Percentiles rank a stretch among this genome's conserved stretches.
phyloP scores from a whole-genome alignment of 2,888 invertebrate species.

The Barypeithes pellucidus region DNA sequence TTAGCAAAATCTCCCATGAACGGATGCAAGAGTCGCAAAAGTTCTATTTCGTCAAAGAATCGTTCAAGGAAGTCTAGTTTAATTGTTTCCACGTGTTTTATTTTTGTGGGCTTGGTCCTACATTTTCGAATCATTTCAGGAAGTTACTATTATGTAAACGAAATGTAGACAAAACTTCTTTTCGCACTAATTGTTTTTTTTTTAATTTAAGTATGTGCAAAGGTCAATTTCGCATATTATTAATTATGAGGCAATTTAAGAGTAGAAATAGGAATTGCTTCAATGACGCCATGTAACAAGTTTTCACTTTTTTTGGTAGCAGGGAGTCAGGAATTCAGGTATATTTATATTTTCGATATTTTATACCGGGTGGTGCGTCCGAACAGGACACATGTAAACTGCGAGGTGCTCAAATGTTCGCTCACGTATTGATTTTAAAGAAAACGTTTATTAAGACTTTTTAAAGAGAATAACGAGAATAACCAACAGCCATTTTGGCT shows the following conservation, averaged over 20 bases:
- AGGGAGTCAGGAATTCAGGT: too few species aligned
- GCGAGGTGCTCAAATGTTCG: too few species aligned
- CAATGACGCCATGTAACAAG: too few species aligned
- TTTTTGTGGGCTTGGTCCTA: slow-evolving; percentile 11
- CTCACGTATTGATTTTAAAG: too few species aligned
- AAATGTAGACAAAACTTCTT: slow-evolving; percentile 1
- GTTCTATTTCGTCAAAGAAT: slow-evolving; percentile 15
- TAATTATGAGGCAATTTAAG: not conserved
- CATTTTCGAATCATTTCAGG: slow-evolving; percentile 1
- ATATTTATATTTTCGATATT: too few species aligned
- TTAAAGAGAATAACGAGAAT: too few species aligned
- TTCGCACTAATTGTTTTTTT: slow-evolving; percentile 12
- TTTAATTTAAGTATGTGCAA: not conserved
- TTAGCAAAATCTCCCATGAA: slow-evolving; percentile 7
- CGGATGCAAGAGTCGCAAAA: slow-evolving; percentile 10
- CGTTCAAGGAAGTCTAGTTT: slow-evolving; percentile 12
- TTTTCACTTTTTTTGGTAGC: too few species aligned
- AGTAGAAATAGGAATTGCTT: too few species aligned
- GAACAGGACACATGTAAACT: too few species aligned
- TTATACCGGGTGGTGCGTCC: too few species aligned
- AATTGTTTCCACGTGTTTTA: slow-evolving; percentile 19
- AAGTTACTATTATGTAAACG: slow-evolving; percentile 18
- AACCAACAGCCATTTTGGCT: too few species aligned
- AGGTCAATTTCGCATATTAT: slow-evolving; percentile 4
- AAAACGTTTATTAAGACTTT: too few species aligned